These are phyloP conservation scores for Burhinus oedicnemus DNA, from an alignment of 2,113 vertebrate genomes.

Conservation along the genomic window DNA sequence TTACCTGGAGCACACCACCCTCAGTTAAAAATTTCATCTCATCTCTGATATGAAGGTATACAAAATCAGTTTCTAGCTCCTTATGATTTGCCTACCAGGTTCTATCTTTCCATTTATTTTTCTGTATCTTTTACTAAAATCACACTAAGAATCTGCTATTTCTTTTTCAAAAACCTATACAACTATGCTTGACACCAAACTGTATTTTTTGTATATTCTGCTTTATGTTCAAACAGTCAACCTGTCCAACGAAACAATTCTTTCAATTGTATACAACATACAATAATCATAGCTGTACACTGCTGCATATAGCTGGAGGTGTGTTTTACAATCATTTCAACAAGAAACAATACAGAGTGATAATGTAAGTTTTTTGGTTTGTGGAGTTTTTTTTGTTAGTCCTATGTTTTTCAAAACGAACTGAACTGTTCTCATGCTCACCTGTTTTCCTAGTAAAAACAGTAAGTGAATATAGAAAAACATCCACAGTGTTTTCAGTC, in stretches of 20 bases:
- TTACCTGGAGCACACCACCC: background rate
- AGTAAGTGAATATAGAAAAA: background rate
- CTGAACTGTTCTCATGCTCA: background rate
- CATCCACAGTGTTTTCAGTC: background rate
- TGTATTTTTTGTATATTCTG: background rate
- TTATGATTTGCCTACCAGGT: background rate
- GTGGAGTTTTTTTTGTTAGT: accelerated
- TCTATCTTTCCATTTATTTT: background rate
- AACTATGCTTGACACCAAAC: background rate
- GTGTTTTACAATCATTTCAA: background rate
- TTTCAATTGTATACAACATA: background rate
- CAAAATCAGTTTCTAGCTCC: background rate
- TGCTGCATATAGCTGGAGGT: background rate
- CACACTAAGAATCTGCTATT: background rate
- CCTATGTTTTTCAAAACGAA: background rate
- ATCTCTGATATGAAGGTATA: background rate
- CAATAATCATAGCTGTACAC: background rate
- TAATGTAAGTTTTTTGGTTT: background rate
- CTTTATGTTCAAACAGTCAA: background rate
- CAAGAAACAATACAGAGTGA: background rate
- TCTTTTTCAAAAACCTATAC: background rate
- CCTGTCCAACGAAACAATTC: background rate
- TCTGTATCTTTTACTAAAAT: background rate
- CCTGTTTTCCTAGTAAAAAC: background rate
- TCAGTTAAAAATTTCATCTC: background rate